Percentiles rank a stretch among this genome's conserved stretches.
Evolutionary conservation across 1,140 invertebrate species (phyloP).

Genomic region (Monomorium pharaonis): DNA sequence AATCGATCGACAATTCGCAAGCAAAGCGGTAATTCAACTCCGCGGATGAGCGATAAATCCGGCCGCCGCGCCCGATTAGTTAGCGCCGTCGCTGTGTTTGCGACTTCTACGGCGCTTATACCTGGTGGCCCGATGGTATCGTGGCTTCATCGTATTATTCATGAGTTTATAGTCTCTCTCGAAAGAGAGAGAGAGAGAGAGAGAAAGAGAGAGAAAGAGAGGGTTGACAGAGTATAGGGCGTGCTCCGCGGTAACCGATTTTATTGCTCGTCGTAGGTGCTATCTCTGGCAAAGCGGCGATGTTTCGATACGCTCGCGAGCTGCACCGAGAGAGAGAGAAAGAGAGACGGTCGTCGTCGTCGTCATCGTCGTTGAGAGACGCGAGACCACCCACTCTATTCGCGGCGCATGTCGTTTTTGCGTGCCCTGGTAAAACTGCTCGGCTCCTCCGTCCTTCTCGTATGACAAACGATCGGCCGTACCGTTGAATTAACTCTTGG

Average conservation of each 20-base stretch:
- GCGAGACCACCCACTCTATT: constrained; percentile 40
- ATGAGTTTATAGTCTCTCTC: constrained; percentile 32
- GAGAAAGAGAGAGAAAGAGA: neutral
- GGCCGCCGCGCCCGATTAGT: constrained; percentile 20
- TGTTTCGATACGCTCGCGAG: constrained; percentile 2
- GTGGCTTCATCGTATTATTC: constrained; percentile 51
- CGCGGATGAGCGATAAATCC: constrained; percentile 28
- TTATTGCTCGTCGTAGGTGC: constrained; percentile 36
- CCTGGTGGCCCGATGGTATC: constrained; percentile 41
- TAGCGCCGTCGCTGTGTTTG: constrained; percentile 14
- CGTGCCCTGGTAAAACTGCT: constrained; percentile 37
- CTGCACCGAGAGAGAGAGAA: neutral
- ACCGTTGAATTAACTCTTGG: constrained; percentile 66
- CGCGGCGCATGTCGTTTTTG: constrained; percentile 41
- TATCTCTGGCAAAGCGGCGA: constrained; percentile 22
- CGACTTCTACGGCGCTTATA: constrained; percentile 46
- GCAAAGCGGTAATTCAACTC: constrained; percentile 36
- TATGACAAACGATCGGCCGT: constrained; percentile 65
- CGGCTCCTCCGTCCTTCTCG: constrained; percentile 34
- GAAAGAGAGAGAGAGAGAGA: neutral
- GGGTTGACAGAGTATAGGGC: neutral
- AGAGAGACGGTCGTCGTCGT: no score
- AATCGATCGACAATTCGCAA: constrained; percentile 37
- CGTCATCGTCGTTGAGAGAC: neutral
- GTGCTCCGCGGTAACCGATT: constrained; percentile 4